phyloP scores from a whole-genome alignment of 2,113 vertebrate species.

The Cottus gobio region DNA sequence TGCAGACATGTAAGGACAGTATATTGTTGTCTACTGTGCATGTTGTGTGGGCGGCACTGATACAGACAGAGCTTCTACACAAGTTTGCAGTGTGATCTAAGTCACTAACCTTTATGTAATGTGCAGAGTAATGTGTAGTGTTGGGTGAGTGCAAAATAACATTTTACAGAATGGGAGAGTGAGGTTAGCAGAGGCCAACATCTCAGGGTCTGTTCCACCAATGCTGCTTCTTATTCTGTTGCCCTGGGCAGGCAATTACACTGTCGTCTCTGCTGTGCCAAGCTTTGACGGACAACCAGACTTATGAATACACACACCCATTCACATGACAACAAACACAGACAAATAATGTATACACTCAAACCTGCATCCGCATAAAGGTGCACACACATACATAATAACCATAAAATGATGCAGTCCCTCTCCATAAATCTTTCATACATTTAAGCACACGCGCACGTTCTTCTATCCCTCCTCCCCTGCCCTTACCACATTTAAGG shows the following conservation, averaged over 20 bases:
- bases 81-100: neutral
- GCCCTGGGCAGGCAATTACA: constrained; percentile 71
- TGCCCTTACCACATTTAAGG: constrained; percentile 39
- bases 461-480: constrained; percentile 33
- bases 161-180: neutral
- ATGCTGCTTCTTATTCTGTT: constrained; percentile 49
- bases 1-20: constrained; percentile 3
- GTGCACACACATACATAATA: neutral
- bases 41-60: constrained; percentile 14
- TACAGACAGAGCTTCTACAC: constrained; percentile 10
- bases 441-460: constrained; percentile 26
- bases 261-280: constrained; percentile 33
- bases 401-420: constrained; percentile 10
- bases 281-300: constrained; percentile 40
- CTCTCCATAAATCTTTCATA: constrained; percentile 24
- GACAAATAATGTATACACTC: neutral
- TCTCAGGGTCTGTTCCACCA: constrained; percentile 47
- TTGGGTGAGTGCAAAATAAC: neutral
- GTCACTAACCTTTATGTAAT: constrained; percentile 1
- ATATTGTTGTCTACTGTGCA: constrained; percentile 16
- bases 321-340: constrained; percentile 26
- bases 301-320: constrained; percentile 22
- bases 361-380: constrained; percentile 1
- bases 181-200: constrained; percentile 45
- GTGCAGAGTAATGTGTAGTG: constrained; percentile 2